Base-by-base conservation (phyloP, 2,113 vertebrate species). In the Forbesichthys papilliferus region DNA sequence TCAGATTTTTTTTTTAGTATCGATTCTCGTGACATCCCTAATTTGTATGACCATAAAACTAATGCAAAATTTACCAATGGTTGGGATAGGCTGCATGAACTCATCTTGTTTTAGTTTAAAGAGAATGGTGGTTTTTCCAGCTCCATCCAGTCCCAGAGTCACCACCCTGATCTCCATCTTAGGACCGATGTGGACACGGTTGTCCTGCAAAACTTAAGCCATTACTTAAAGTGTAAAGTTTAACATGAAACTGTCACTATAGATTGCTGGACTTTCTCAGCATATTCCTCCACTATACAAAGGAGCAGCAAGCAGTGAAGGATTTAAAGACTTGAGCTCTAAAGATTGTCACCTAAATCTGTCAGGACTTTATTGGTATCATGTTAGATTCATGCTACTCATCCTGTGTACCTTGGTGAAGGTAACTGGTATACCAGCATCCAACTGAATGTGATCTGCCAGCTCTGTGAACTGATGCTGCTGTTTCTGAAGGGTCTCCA, bases 91-190 rank as follows among this genome's bases (percentile, higher is more conserved):
- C 71, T 99, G 98, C 98, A 99, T 99, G 87, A 99, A 99, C 81
- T 99, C 98, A 78, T 99, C 97, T 58, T 98, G 98, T 68, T 99
- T 98, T 83, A 99, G 90, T 74, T 99, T 98, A 88, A 99, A 99
- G 69, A 99, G 94, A 91, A 98, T 99, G 71, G 98, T 99, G 73
- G 98, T 99, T 93, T 99, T 99, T 58, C 97, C 98, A 36, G 98
- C 96, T 77, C 96, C 95, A 54, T 99, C 98, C 57, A 99, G 92
- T 52, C 98, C 98, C 48, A 98, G 89, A 9, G 98, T 98, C 52
- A 98, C 98, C 54, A 99, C 98, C 0, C 97, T 94, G 84, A 99
- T 99, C 93, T 99, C 98, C 98, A 99, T 98, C 92, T 99, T 98
- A 71, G 98, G 98, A 70, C 98, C 98, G 71, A 99, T 99, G 88